These are phyloP conservation scores for Athalia rosae DNA, from an alignment of 2,888 invertebrate species.

Conservation along the genomic window DNA sequence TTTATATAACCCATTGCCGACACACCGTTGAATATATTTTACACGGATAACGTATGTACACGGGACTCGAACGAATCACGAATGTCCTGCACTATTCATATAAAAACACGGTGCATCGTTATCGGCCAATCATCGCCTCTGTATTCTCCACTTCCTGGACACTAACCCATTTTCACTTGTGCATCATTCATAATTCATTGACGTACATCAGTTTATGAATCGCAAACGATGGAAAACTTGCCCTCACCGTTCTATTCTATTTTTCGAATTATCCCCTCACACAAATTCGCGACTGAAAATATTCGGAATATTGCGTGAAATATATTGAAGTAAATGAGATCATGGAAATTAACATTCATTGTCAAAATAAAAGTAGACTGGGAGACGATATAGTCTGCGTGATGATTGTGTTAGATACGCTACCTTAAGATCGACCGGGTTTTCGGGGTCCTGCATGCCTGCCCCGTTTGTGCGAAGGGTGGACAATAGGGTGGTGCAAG, in stretches of 20 bases:
- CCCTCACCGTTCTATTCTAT: neutral
- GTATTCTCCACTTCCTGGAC: slow-evolving; percentile 61
- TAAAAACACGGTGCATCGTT: slow-evolving; percentile 50
- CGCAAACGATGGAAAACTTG: neutral
- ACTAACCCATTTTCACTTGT: slow-evolving; percentile 59
- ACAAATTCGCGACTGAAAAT: neutral
- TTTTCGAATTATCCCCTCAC: neutral
- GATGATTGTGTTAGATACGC: too few relatives aligned
- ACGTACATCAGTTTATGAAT: slow-evolving; percentile 13
- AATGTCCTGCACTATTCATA: slow-evolving; percentile 23
- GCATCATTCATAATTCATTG: slow-evolving; percentile 36
- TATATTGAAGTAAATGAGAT: too few relatives aligned
- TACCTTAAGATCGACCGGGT: too few relatives aligned
- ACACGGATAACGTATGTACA: neutral
- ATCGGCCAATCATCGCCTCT: slow-evolving; percentile 51
- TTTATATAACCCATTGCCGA: neutral
- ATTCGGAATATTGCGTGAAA: too few relatives aligned
- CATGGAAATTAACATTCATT: too few relatives aligned
- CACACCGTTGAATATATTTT: neutral
- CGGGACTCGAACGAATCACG: slow-evolving; percentile 32
- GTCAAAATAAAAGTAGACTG: too few relatives aligned
- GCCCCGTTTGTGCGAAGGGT: slow-evolving; percentile 13
- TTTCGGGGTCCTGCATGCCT: slow-evolving; percentile 18
- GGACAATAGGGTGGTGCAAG: slow-evolving; percentile 40
- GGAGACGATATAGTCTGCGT: too few relatives aligned